Evolutionary conservation across 2,113 vertebrate species (phyloP), one percentile per base, ranked within the genome.

Genomic region (Dromiciops gliroides): DNA sequence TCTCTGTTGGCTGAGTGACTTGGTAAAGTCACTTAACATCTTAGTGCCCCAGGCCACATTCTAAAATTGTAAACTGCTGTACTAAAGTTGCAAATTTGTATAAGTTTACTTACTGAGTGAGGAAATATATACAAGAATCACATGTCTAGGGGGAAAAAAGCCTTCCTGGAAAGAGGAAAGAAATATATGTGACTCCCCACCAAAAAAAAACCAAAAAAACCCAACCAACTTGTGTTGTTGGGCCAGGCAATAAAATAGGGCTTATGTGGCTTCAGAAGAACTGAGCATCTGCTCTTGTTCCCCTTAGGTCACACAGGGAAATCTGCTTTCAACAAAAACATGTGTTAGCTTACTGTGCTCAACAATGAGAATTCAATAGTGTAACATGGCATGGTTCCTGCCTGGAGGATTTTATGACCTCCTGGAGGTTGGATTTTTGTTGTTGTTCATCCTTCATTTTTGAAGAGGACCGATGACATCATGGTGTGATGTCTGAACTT

Each of bases 151-250:
- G 24, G n/a, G 48, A 50, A 26, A 16, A 37, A 48, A 28, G 23
- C 7, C 8, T 10, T 31, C 49, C 11, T 60, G 1, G 19, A 75
- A 0, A 4, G 14, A n/a, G 0, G 24, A 50, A 14, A 2, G 2
- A 75, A 31, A 31, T 31, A 90, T 28, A 2, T 50, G 28, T 50
- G 53, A 3, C 0, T n/a, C n/a, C n/a, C n/a, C 1, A 52, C 37
- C 37, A 10, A 10, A 24, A 50, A 24, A 90, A 60, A 28, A 25
- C 48, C 50, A 51, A 51, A 51, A 51, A 53, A 53, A 56, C 28
- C 8, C 8, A 53, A 8, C 31, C n/a, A 75, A 75, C 16, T 37
- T n/a, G 1, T 75, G 22, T 75, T 44, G 6, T 44, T n/a, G 37
- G 1, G 6, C 16, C 37, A 22, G 37, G 31, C 6, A 75, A 75